A percentile compares a stretch with the other conserved stretches of the same genome.
phyloP scores from a whole-genome alignment of 2,888 invertebrate genomes.

The Napeogenes sylphis region DNA sequence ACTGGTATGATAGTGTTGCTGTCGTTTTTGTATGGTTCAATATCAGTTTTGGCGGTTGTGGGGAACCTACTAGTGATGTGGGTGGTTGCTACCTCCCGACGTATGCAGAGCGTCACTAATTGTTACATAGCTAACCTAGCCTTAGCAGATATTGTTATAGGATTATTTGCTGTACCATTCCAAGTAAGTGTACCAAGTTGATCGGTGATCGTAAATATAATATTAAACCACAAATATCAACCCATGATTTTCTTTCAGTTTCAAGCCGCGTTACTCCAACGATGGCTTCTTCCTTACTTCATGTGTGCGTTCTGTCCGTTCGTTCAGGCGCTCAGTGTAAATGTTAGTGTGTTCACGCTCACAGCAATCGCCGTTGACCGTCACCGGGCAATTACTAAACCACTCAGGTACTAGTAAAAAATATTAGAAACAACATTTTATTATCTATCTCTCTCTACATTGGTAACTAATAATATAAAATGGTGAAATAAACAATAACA shows the following conservation, averaged over 20 bases:
- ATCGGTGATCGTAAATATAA: too few species aligned
- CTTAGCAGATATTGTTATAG: slow-evolving; percentile 90
- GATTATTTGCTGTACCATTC: slow-evolving; percentile 91
- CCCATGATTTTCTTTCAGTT: slow-evolving; percentile 75
- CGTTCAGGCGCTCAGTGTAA: slow-evolving; percentile 90
- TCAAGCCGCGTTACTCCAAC: slow-evolving; percentile 90
- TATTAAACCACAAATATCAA: not conserved
- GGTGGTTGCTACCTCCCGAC: slow-evolving; percentile 86
- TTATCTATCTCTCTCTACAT: too few species aligned
- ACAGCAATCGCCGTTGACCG: slow-evolving; percentile 92
- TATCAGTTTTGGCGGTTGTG: slow-evolving; percentile 87
- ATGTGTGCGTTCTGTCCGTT: slow-evolving; percentile 94
- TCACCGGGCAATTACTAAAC: slow-evolving; percentile 86
- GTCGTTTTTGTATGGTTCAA: slow-evolving; percentile 87
- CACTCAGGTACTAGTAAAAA: slow-evolving; percentile 76
- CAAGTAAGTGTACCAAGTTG: slow-evolving; percentile 51
- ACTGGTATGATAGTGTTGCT: slow-evolving; percentile 84
- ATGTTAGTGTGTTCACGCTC: slow-evolving; percentile 92
- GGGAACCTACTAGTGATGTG: slow-evolving; percentile 92
- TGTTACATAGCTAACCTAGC: slow-evolving; percentile 92
- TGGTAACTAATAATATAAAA: too few species aligned
- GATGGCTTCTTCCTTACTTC: slow-evolving; percentile 90
- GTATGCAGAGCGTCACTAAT: slow-evolving; percentile 90
- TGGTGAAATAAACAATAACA: too few species aligned
- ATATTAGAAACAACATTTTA: too few species aligned